Base-by-base conservation (phyloP, 2,113 vertebrate species). In the Agapornis roseicollis region DNA sequence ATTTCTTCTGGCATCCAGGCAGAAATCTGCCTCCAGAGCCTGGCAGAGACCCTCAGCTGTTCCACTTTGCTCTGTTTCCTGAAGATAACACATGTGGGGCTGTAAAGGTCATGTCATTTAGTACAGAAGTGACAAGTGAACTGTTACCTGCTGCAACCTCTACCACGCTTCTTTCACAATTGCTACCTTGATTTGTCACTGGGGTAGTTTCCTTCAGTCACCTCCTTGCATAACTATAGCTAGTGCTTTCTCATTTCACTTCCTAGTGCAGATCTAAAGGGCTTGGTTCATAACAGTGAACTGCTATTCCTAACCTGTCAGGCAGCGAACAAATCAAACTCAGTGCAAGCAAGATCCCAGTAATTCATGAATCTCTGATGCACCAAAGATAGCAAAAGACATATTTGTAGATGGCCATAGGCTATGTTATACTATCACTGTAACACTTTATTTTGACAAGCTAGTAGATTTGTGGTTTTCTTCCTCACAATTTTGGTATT, bases 391-490 rank as follows among this genome's bases (percentile, higher is more conserved):
- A 86, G 76, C 68, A 92, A 73, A 92, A 92, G 69, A 23, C 25
- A 1, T 83, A 73, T 89, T 87, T 89, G 80, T 89, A 90, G 72
- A 70, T 61, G 91, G 72, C 89, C 44, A 68, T 5, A 81, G 88
- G 61, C 89, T 83, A 23, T 7, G 14, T 93, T 94, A 25, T 13
- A 7, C 60, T 86, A 50, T 74, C 89, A 29, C 42, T 61, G 69
- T 52, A 93, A 71, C 77, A n/a, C 64, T 93, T 86, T 28, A 64
- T 90, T 93, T 84, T 96, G 91, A 90, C 80, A 92, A 79, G 60
- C 41, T 58, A 58, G 33, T 42, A 78, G 72, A 89, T 94, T 64
- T 90, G 72, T 73, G 65, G 55, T 46, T 90, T 80, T 56, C 47
- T 86, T 41, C 19, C 39, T 60, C 18, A 17, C 60, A 44, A 31